phyloP scores from a whole-genome alignment of 1,140 invertebrate genomes.

The Rhopalosiphum padi region DNA sequence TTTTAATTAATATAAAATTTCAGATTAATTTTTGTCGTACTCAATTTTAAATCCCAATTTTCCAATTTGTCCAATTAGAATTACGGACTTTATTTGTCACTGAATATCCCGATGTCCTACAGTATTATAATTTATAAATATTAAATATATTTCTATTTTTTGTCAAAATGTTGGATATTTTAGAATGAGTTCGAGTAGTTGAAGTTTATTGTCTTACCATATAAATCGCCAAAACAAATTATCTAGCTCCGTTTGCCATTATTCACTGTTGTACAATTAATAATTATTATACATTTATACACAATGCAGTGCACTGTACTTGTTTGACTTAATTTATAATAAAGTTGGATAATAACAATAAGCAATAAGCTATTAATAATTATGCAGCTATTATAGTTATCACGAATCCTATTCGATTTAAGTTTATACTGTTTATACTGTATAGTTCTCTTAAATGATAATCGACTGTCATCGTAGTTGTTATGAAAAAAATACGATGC shows the following conservation, averaged over 20 bases:
- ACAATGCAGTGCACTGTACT: not conserved
- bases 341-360: too few species aligned
- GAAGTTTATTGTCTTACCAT: not conserved
- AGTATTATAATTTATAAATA: not conserved
- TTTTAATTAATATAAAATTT: not conserved
- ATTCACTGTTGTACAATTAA: not conserved
- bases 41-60: too few species aligned
- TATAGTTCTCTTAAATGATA: too few species aligned
- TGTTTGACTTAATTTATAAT: too few species aligned
- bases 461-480: too few species aligned
- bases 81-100: not conserved
- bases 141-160: not conserved
- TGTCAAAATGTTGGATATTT: not conserved
- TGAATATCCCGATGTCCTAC: not conserved
- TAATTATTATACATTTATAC: too few species aligned
- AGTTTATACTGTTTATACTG: too few species aligned
- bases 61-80: not conserved
- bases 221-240: not conserved
- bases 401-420: too few species aligned
- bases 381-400: too few species aligned
- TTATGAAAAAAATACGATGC: too few species aligned
- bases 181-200: not conserved
- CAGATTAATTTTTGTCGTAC: not conserved
- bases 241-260: not conserved
- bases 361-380: too few species aligned